Evolutionary conservation across 2,888 invertebrate species (phyloP), one percentile per base, ranked within the genome.

Genomic region (Andrena chrysosceles): DNA sequence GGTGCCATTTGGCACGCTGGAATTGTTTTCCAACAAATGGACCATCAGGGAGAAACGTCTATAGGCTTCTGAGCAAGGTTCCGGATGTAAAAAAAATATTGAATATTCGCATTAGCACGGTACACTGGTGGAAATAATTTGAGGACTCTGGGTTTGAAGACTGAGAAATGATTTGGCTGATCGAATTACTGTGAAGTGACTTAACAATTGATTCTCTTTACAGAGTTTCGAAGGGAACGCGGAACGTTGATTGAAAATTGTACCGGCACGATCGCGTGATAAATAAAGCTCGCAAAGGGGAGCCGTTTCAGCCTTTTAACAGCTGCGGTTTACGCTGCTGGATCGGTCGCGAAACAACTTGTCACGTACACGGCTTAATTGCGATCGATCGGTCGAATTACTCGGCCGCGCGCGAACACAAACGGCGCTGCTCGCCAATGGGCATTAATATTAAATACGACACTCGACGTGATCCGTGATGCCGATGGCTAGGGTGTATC

Each of bases 381-480:
- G 72, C 83, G 75, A 80, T 87, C 83, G 85, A 84, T 81, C 83
- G 62, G n/a, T 31, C 49, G 77, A 83, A 77, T 85, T 78, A 78
- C 77, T 72, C 16, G 16, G 33, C 49, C 74, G 6, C 68, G 7
- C 68, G 23, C 16, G 63, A 60, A 73, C 64, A 23, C 23, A 56
- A 33, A 49, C 48, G 16, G 29, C 49, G 31, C 29, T n/a, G 31
- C 29, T 20, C 66, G 26, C 42, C 56, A 20, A 2, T 35, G n/a
- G n/a, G 49, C 42, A 59, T 72, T 77, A 83, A 83, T 77, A 81
- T 83, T 77, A 63, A 82, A 81, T 67, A 64, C 75, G 54, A 63
- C 23, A 48, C 35, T 48, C 29, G 52, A 29, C 52, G 49, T 8
- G 63, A 63, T 68, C 49, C 52, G 26, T 23, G 56, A 56, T 26